Percentiles rank a stretch among this genome's conserved stretches.
Conservation (phyloP, 2,888 invertebrate genomes). For the Leucania comma region DNA sequence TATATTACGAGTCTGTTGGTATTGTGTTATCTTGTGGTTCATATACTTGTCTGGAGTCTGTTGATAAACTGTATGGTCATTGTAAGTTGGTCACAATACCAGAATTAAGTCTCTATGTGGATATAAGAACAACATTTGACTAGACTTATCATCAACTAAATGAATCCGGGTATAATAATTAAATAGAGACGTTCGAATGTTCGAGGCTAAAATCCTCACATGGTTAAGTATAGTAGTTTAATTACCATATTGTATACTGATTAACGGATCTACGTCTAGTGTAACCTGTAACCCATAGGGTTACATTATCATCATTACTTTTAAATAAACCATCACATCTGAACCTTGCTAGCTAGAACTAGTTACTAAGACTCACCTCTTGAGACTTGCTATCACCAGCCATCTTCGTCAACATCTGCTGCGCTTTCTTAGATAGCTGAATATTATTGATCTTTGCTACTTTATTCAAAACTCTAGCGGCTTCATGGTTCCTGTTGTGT, state of each 20-base stretch:
- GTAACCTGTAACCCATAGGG: too few relatives aligned
- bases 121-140: not conserved
- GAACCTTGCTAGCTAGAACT: not conserved
- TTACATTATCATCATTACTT: not conserved
- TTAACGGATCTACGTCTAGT: not conserved
- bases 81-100: slow-evolving; percentile 5
- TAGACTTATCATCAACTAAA: not conserved
- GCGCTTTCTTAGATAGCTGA: slow-evolving; percentile 88
- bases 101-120: not conserved
- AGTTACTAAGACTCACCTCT: slow-evolving; percentile 67
- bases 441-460: slow-evolving; percentile 93
- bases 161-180: not conserved
- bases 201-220: too few relatives aligned
- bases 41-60: not conserved
- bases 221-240: not conserved
- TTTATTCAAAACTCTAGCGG: slow-evolving; percentile 91
- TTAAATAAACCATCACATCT: too few relatives aligned
- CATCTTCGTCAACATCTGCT: slow-evolving; percentile 84
- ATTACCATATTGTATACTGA: not conserved
- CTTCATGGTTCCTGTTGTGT: slow-evolving; percentile 92
- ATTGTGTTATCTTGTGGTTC: slow-evolving; percentile 2
- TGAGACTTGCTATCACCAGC: slow-evolving; percentile 76
- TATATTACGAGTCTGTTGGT: not conserved
- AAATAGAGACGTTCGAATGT: not conserved
- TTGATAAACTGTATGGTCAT: slow-evolving; percentile 1